Conservation (phyloP, 2,113 vertebrate species). For the Cephalopterus ornatus region DNA sequence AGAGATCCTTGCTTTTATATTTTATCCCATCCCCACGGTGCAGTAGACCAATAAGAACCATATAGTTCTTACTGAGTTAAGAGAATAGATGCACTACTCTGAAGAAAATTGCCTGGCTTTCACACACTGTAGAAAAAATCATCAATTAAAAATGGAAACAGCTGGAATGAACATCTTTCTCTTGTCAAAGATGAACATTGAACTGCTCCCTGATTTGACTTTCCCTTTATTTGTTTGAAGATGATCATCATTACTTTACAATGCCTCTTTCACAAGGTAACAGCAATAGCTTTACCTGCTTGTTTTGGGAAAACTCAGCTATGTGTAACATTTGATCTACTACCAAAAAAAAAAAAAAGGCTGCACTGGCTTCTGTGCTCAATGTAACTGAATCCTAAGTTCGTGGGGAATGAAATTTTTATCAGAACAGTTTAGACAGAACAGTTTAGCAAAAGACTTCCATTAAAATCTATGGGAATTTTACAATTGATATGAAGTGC, state of each 20-base stretch:
- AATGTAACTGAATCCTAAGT: background rate
- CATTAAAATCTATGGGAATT: background rate
- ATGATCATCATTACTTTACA: background rate
- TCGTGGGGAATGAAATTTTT: background rate
- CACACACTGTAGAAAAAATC: background rate
- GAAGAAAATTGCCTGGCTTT: slow-evolving; percentile 51
- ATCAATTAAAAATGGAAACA: slow-evolving; percentile 57
- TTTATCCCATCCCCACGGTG: slow-evolving; percentile 39
- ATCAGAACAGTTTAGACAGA: background rate
- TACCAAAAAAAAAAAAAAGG: too few species aligned
- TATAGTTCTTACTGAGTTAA: slow-evolving; percentile 18
- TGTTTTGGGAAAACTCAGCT: background rate
- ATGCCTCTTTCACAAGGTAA: background rate
- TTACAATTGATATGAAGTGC: background rate
- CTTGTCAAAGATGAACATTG: slow-evolving; percentile 21
- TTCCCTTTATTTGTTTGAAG: background rate
- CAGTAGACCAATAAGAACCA: slow-evolving; percentile 26
- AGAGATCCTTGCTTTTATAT: slow-evolving; percentile 47
- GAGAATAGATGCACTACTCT: slow-evolving; percentile 25
- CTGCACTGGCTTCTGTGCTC: background rate
- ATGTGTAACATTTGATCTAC: background rate
- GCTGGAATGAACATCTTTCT: slow-evolving; percentile 16
- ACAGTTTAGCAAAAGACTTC: background rate
- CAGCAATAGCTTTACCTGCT: background rate
- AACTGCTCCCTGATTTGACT: background rate